phyloP scores from a whole-genome alignment of 2,888 invertebrate species.

The Nebria salina region DNA sequence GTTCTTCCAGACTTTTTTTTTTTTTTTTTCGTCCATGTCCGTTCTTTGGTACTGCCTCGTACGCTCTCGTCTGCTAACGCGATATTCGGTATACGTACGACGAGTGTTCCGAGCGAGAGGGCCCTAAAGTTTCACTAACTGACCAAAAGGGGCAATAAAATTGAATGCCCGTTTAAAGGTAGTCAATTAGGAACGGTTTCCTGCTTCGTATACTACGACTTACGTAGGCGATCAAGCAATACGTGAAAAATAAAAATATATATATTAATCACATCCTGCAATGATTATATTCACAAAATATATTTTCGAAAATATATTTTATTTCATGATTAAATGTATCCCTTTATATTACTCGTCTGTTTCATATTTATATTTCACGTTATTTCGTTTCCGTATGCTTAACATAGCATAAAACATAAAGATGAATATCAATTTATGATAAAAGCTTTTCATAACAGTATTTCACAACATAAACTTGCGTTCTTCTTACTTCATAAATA shows the following conservation, averaged over 20 bases:
- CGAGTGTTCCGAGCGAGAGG: background rate
- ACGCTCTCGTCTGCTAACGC: background rate
- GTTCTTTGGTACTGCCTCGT: background rate
- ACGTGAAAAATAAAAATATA: background rate
- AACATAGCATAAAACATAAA: background rate
- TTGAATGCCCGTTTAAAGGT: constrained; percentile 9
- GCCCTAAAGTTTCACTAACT: constrained; percentile 38
- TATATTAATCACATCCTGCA: no score
- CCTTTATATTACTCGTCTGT: background rate
- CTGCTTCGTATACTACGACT: background rate
- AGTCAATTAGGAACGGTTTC: constrained; percentile 10
- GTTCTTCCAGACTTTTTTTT: background rate
- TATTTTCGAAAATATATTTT: background rate
- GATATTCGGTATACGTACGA: background rate
- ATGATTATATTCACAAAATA: background rate
- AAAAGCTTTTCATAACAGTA: background rate
- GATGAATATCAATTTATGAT: constrained; percentile 1
- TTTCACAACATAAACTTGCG: background rate
- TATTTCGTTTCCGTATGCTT: background rate
- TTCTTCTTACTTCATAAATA: background rate
- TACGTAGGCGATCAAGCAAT: background rate
- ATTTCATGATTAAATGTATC: background rate
- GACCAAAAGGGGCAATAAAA: constrained; percentile 18
- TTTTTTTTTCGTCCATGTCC: background rate
- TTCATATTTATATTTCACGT: background rate